Evolutionary conservation across 2,888 invertebrate species (phyloP), one percentile per base, ranked within the genome.

Genomic region (Endomychus coccineus): DNA sequence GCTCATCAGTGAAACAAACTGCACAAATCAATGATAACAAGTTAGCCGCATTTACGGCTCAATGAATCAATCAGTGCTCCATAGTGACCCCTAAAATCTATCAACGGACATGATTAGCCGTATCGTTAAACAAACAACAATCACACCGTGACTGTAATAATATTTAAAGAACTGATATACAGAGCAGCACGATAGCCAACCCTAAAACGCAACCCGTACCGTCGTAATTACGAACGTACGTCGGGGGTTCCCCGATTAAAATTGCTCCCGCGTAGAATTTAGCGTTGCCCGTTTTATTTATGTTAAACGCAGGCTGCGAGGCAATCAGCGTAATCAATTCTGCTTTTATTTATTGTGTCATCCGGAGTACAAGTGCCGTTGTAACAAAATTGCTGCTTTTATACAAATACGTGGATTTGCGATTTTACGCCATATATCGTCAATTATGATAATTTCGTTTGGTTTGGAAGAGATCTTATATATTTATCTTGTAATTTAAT

Each of bases 281-380:
- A 52, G 46, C 54, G 52, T 49, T 50, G 48, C 50, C 52, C 53
- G 55, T 59, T 62, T 61, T 61, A 61, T 62, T 62, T 61, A 62
- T 61, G 60, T 61, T 61, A 63, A 62, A 61, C 60, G 60, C 57
- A 55, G 51, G 51, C 52, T 51, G 58, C 54, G 54, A 54, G 58
- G 60, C 64, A 64, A 64, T 64, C 64, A 64, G 59, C 61, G 60
- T 63, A 64, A 64, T 64, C 64, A 64, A 63, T 64, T 64, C 63
- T 54, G 61, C 59, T 62, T 63, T 64, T 64, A 61, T 62, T 61
- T 60, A 61, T 62, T 56, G 49, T 48, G 58, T 56, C 55, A 49
- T 51, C 49, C 48, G 12, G 9, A 10, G 11, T 25, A 25, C 27
- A 12, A 25, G 11, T 12, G 27, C n/a, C n/a, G n/a, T n/a, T n/a